phyloP scores from a whole-genome alignment of 2,113 vertebrate species.

The Jacana jacana region DNA sequence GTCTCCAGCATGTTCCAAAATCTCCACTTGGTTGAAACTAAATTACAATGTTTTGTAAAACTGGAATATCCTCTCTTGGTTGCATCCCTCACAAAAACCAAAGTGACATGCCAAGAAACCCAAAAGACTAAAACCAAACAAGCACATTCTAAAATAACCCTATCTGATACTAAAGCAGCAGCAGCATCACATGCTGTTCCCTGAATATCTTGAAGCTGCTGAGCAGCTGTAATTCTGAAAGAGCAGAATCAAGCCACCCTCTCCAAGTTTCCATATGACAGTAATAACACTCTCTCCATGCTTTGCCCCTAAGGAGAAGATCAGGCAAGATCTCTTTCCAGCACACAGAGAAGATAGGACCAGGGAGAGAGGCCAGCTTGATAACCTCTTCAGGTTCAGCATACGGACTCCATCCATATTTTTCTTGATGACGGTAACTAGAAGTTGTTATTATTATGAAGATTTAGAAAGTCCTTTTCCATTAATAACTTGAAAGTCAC shows the following conservation, averaged over 20 bases:
- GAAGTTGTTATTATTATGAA: neutral
- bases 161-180: neutral
- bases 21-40: neutral
- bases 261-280: neutral
- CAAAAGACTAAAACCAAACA: slow-evolving; percentile 8
- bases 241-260: neutral
- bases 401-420: neutral
- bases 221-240: neutral
- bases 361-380: neutral
- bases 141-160: slow-evolving; percentile 29
- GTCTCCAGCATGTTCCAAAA: slow-evolving; percentile 34
- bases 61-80: slow-evolving; percentile 28
- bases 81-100: neutral
- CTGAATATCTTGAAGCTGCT: neutral
- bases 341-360: fast-evolving
- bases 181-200: slow-evolving; percentile 20
- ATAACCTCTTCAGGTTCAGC: neutral
- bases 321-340: neutral
- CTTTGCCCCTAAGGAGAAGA: neutral
- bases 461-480: neutral
- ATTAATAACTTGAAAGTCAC: neutral
- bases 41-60: slow-evolving; percentile 35
- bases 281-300: neutral
- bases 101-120: slow-evolving; percentile 21
- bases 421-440: neutral